Conservation (phyloP, 2,888 invertebrate genomes). For the Himalopsyche anomala region DNA sequence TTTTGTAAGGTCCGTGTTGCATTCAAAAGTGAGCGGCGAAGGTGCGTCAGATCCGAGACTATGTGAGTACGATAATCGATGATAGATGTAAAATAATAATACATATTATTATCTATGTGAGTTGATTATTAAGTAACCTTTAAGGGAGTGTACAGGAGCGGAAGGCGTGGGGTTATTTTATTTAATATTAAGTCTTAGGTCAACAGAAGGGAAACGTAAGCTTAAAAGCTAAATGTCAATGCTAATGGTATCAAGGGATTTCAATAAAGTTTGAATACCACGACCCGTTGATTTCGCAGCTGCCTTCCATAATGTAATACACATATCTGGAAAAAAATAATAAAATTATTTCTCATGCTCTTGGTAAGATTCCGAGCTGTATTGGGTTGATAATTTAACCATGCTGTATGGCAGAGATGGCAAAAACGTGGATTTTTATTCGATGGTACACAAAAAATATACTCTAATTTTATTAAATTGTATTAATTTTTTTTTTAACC, state of each 20-base stretch:
- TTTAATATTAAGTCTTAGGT: neutral
- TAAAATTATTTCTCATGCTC: no score
- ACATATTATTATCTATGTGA: neutral
- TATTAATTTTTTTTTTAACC: no score
- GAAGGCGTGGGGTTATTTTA: neutral
- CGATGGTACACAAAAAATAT: no score
- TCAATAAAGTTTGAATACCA: no score
- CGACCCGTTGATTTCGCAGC: no score
- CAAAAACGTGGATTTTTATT: no score
- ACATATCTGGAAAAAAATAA: no score
- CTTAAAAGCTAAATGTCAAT: neutral
- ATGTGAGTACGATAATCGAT: neutral
- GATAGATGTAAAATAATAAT: neutral
- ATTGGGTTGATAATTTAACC: no score
- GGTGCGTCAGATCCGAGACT: neutral
- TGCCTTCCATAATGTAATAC: no score
- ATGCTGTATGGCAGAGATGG: no score
- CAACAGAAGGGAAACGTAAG: neutral
- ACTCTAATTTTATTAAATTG: no score
- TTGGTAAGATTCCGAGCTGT: no score
- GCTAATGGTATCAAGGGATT: neutral
- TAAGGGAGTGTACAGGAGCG: neutral
- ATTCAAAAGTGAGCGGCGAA: constrained; percentile 11
- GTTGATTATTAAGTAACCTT: neutral
- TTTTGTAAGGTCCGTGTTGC: constrained; percentile 6